Percentiles rank a stretch among this genome's conserved stretches.
These are phyloP conservation scores for Paguma larvata DNA, from an alignment of 2,797 vertebrate species.

Conservation along the genomic window DNA sequence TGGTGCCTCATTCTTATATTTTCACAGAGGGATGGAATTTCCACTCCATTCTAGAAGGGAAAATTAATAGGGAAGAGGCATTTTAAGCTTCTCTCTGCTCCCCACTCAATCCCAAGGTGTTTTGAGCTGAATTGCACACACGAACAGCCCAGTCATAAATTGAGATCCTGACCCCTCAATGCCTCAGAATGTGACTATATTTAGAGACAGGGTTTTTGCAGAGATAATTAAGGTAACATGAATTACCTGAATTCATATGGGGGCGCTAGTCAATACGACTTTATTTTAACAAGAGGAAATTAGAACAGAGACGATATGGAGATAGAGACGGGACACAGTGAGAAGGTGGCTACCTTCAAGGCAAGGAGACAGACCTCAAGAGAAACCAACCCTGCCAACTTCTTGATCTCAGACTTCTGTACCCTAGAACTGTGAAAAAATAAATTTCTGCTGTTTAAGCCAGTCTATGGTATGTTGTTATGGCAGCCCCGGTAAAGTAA, in stretches of 20 bases:
- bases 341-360: not conserved
- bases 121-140: not conserved
- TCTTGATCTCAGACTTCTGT: not conserved
- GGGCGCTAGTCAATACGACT: not conserved
- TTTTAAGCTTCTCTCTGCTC: not conserved
- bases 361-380: too few species aligned
- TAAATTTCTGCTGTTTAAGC: not conserved
- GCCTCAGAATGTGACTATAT: not conserved
- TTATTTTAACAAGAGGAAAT: not conserved
- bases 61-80: not conserved
- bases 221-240: not conserved
- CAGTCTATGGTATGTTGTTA: not conserved
- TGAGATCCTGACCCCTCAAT: not conserved
- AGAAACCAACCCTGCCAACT: not conserved
- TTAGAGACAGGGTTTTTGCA: not conserved
- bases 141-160: not conserved
- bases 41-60: not conserved
- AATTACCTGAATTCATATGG: not conserved
- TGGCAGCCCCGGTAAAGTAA: not conserved
- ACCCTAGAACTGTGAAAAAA: not conserved
- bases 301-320: not conserved
- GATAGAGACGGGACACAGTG: not conserved
- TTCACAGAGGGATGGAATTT: not conserved
- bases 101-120: not conserved
- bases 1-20: not conserved